phyloP scores from a whole-genome alignment of 2,797 vertebrate genomes.

The Lagocephalus sceleratus region DNA sequence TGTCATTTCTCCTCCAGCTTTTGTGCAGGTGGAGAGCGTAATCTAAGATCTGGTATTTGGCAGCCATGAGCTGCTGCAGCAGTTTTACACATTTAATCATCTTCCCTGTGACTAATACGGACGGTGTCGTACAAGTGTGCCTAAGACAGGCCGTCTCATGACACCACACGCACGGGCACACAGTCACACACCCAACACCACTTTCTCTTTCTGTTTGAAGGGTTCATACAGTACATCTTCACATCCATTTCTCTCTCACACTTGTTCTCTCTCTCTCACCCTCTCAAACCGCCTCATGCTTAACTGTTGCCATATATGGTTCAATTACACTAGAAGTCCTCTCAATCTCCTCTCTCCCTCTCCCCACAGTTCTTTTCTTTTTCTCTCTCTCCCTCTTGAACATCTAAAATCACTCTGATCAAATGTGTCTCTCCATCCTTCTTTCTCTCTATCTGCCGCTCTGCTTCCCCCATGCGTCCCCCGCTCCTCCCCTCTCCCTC shows the following conservation, averaged over 20 bases:
- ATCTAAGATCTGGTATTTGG: conserved; percentile 42
- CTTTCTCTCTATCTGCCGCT: conserved; percentile 19
- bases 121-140: conserved; percentile 56
- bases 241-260: conserved; percentile 54
- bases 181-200: conserved; percentile 1
- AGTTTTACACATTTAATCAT: conserved; percentile 65
- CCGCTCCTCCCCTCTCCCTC: conserved; percentile 22
- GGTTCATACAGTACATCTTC: conserved; percentile 56
- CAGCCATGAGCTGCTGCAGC: conserved; percentile 50
- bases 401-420: conserved; percentile 60
- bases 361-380: conserved; percentile 25
- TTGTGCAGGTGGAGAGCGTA: not conserved
- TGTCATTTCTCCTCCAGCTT: too few relatives aligned
- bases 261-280: conserved; percentile 51
- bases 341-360: conserved; percentile 37
- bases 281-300: conserved; percentile 54
- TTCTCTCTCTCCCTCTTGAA: conserved; percentile 39
- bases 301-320: conserved; percentile 64
- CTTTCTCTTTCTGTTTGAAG: conserved; percentile 32
- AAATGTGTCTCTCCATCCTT: conserved; percentile 37
- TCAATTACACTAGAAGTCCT: conserved; percentile 59
- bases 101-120: conserved; percentile 55
- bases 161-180: conserved; percentile 27
- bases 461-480: conserved; percentile 29
- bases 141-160: conserved; percentile 51